Evolutionary conservation across 2,797 vertebrate genomes (phyloP), one percentile per base, ranked within the genome.

Genomic region (Sebastes vulpes): DNA sequence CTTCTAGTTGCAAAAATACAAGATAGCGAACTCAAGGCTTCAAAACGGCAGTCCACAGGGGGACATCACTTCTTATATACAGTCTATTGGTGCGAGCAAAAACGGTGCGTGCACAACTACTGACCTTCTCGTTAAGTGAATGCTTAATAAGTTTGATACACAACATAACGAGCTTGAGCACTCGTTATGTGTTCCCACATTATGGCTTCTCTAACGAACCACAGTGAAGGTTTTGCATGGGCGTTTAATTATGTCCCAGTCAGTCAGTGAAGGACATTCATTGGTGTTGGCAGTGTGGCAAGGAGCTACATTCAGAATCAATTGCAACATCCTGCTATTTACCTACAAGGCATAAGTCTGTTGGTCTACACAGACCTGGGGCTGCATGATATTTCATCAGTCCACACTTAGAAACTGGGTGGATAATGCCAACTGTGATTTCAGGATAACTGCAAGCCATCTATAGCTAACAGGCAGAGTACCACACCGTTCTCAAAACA

Each of bases 341-440:
- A 61, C 53, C 81, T 53, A 32, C 29, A 46, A 57, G 46, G 29
- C 18, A 9, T 50, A 50, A 20, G 25, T 18, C 23, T 59, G 26
- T 57, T 59, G 57, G 53, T 53, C 53, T 26, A 11, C 52, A 38
- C 42, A 38, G 50, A 32, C 16, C 11, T 14, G 11, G 8, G 10
- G 65, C 56, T 46, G 54, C 59, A 48, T 63, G 46, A 48, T 75
- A 26, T 73, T 67, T 70, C 50, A 82, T 69, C 78, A 57, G 56
- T 46, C 20, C 5, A 14, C 35, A 29, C 29, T 32, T 7, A 57
- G 35, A 69, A 66, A 48, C 18, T 4, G 2, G 54, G 18, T 28
- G 42, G 69, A 58, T 81, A 67, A 65, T 50, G 58, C 72, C 56
- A 79, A 23, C 35, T 46, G 28, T 63, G 61, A 16, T 71, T 87